These are phyloP conservation scores for Limnephilus lunatus DNA, from an alignment of 2,888 invertebrate species.

Conservation along the genomic window DNA sequence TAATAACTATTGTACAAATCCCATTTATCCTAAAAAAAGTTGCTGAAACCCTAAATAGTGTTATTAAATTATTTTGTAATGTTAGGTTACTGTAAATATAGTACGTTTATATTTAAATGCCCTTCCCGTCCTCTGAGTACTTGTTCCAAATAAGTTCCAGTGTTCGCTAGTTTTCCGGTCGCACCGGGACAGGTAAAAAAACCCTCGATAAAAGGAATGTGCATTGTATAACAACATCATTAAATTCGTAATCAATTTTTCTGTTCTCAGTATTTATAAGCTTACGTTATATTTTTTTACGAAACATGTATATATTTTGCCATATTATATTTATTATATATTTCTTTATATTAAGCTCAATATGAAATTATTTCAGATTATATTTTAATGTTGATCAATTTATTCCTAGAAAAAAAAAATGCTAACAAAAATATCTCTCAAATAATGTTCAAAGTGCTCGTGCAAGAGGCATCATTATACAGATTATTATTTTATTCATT, in stretches of 20 bases:
- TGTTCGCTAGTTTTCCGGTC: background rate
- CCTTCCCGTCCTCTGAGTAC: background rate
- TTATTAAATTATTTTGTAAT: background rate
- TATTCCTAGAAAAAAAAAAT: background rate
- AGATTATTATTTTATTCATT: background rate
- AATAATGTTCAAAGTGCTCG: too few species aligned
- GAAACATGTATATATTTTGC: too few species aligned
- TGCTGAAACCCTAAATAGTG: background rate
- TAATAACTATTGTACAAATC: background rate
- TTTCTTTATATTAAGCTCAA: background rate
- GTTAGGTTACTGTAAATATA: background rate
- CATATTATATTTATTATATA: background rate
- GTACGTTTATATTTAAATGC: background rate
- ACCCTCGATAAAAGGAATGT: background rate
- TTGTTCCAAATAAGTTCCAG: background rate
- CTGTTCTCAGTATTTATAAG: too few species aligned
- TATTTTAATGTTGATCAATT: background rate
- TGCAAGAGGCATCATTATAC: background rate
- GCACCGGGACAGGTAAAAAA: background rate
- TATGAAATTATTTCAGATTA: background rate
- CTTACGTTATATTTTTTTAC: too few species aligned
- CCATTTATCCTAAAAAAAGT: background rate
- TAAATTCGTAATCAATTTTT: background rate
- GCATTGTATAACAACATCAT: background rate
- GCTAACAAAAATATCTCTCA: too few species aligned